Percentiles rank a stretch among this genome's conserved stretches.
These are phyloP conservation scores for Colostygia pectinataria DNA, from an alignment of 2,888 invertebrate genomes.

Conservation along the genomic window DNA sequence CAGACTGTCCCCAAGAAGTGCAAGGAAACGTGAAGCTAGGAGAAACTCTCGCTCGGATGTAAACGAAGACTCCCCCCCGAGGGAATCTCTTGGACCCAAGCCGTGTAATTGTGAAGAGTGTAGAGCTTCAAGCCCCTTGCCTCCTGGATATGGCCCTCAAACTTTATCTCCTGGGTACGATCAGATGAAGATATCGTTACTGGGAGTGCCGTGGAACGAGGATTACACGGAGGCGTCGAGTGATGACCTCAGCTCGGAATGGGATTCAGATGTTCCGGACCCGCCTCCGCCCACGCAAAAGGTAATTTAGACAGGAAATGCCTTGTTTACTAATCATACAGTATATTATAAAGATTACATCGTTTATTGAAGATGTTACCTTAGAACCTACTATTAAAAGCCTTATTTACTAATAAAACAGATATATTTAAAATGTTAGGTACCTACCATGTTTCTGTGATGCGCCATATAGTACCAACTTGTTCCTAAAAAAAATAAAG, in stretches of 20 bases:
- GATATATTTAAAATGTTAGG: too few relatives aligned
- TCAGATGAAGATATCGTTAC: conserved; percentile 89
- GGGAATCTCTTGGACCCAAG: conserved; percentile 62
- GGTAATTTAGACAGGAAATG: conserved; percentile 45
- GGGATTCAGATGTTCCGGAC: conserved; percentile 92
- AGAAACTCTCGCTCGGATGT: conserved; percentile 62
- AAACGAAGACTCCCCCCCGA: conserved; percentile 55
- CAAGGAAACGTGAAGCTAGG: conserved; percentile 66
- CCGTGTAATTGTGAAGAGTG: conserved; percentile 78
- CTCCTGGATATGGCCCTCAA: conserved; percentile 72
- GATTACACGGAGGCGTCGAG: conserved; percentile 96
- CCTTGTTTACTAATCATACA: conserved; percentile 12
- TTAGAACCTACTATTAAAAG: too few relatives aligned
- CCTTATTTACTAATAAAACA: too few relatives aligned
- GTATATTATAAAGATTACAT: conserved; percentile 10
- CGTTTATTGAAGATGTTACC: conserved; percentile 5
- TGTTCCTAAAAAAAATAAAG: too few relatives aligned
- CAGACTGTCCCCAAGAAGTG: conserved; percentile 71
- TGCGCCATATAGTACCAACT: too few relatives aligned
- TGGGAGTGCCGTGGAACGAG: conserved; percentile 88
- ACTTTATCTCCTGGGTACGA: conserved; percentile 87
- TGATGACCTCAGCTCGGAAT: conserved; percentile 95
- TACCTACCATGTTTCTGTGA: too few relatives aligned
- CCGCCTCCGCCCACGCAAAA: conserved; percentile 70
- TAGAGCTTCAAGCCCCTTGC: conserved; percentile 78